These are phyloP conservation scores for Neotoxoptera formosana DNA, from an alignment of 1,140 invertebrate genomes.

Conservation along the genomic window DNA sequence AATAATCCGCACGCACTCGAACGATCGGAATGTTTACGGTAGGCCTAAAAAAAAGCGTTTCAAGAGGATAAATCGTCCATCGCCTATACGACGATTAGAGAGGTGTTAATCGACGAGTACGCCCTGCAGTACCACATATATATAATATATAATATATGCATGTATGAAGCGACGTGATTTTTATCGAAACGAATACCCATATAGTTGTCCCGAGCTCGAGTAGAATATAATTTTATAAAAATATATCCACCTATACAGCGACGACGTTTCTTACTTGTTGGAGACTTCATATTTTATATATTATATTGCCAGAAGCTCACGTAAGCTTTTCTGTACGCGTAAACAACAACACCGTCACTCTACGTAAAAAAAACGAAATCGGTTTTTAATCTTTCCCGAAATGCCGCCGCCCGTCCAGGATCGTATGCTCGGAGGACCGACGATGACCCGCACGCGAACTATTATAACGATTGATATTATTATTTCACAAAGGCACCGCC, in stretches of 20 bases:
- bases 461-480: neutral
- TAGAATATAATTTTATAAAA: neutral
- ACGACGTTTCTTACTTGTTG: neutral
- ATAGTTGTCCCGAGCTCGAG: neutral
- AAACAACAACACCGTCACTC: neutral
- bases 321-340: neutral
- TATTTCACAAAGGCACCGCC: neutral
- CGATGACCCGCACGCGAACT: neutral
- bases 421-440: neutral
- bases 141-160: neutral
- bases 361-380: neutral
- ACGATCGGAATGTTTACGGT: neutral
- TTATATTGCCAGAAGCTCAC: too few species aligned
- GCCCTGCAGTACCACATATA: neutral
- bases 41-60: neutral
- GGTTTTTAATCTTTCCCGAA: neutral
- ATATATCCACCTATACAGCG: neutral
- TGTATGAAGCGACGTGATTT: neutral
- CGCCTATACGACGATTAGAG: neutral
- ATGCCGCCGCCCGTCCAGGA: neutral
- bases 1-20: neutral
- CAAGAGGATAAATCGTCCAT: neutral
- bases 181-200: neutral
- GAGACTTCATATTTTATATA: neutral
- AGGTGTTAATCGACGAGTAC: neutral